A percentile compares a stretch with the other conserved stretches of the same genome.
phyloP scores from a whole-genome alignment of 2,113 vertebrate species.

The Argyrosomus japonicus region DNA sequence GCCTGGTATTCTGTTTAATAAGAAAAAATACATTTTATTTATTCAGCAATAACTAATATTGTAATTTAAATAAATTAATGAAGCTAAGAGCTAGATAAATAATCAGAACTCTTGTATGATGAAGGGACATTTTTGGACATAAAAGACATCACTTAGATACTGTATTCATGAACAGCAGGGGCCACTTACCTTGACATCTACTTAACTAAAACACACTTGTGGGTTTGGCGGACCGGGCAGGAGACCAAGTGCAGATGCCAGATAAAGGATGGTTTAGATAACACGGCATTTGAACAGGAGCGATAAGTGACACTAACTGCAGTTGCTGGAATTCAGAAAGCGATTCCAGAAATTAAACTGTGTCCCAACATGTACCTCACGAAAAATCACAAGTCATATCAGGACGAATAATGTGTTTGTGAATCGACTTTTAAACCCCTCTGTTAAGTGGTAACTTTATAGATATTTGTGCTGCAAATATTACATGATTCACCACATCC shows the following conservation, averaged over 20 bases:
- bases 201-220: conserved; percentile 11
- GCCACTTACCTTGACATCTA: background rate
- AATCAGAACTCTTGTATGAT: background rate
- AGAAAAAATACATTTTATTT: background rate
- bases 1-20: background rate
- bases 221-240: background rate
- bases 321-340: conserved; percentile 1
- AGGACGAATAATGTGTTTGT: background rate
- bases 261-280: conserved; percentile 34
- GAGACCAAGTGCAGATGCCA: conserved; percentile 31
- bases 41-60: background rate
- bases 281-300: conserved; percentile 18
- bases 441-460: background rate
- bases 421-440: background rate
- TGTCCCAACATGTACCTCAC: background rate
- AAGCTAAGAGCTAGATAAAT: background rate
- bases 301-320: conserved; percentile 28
- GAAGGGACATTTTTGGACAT: background rate
- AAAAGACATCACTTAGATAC: background rate
- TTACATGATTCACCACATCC: background rate
- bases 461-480: background rate
- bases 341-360: conserved; percentile 16
- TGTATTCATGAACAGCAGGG: background rate
- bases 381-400: background rate
- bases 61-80: background rate